phyloP scores from a whole-genome alignment of 2,113 vertebrate genomes.

The Mola mola region DNA sequence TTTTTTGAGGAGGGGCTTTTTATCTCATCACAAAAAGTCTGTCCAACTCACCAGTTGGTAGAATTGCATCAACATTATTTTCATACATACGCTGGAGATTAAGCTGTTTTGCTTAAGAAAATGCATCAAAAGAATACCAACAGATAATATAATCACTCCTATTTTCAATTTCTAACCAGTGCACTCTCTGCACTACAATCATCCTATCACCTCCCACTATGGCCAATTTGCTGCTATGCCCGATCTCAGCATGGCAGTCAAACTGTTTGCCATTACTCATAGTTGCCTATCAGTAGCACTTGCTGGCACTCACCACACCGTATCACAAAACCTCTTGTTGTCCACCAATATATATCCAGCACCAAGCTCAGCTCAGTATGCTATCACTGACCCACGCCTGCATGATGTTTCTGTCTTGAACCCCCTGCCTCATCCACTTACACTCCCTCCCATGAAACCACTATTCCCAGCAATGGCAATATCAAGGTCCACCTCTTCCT shows the following conservation, averaged over 20 bases:
- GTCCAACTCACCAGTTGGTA: conserved; percentile 57
- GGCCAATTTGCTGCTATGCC: conserved; percentile 57
- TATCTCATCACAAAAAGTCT: conserved; percentile 31
- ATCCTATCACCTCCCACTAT: conserved; percentile 52
- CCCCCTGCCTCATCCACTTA: conserved; percentile 24
- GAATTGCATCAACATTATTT: conserved; percentile 57
- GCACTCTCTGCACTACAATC: conserved; percentile 44
- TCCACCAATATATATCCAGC: conserved; percentile 14
- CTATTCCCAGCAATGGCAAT: conserved; percentile 30
- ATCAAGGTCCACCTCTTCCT: conserved; percentile 51
- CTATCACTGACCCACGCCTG: conserved; percentile 27
- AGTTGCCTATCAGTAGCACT: conserved; percentile 34
- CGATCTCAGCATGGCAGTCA: conserved; percentile 53
- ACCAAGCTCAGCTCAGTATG: background rate
- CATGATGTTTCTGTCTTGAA: conserved; percentile 1
- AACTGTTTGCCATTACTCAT: conserved; percentile 42
- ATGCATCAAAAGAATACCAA: conserved; percentile 53
- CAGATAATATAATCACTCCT: conserved; percentile 40
- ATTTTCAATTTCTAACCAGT: conserved; percentile 48
- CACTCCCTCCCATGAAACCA: conserved; percentile 38
- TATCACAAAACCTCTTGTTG: conserved; percentile 35
- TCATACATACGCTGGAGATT: conserved; percentile 45
- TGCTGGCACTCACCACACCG: conserved; percentile 19
- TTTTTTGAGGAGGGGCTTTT: conserved; percentile 32
- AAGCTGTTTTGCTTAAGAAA: conserved; percentile 48